phyloP scores from a whole-genome alignment of 2,797 vertebrate genomes.

The Schizothorax lantsangensis region DNA sequence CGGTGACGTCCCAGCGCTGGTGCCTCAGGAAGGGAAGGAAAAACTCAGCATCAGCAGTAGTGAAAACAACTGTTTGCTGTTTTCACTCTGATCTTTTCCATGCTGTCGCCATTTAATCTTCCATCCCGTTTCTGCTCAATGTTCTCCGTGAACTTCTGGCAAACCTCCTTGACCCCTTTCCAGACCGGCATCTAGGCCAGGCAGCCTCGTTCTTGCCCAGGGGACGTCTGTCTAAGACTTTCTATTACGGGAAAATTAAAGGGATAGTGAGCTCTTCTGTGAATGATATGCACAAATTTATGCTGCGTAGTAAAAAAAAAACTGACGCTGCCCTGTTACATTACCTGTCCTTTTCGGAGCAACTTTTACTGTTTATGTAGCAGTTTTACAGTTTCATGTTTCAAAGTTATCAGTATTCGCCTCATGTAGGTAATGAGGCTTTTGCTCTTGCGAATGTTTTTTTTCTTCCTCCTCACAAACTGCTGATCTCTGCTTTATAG shows the following conservation, averaged over 20 bases:
- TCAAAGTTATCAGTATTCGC: neutral
- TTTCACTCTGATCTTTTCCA: slow-evolving; percentile 30
- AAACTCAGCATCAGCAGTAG: slow-evolving; percentile 34
- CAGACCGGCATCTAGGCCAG: slow-evolving; percentile 66
- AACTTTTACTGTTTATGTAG: slow-evolving; percentile 15
- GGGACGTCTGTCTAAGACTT: slow-evolving; percentile 56
- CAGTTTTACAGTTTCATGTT: neutral
- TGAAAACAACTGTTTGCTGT: slow-evolving; percentile 7
- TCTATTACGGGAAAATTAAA: slow-evolving; percentile 64
- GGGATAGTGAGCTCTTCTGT: slow-evolving; percentile 47
- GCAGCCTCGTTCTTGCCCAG: slow-evolving; percentile 48
- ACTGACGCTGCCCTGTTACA: neutral
- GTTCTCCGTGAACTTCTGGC: slow-evolving; percentile 52
- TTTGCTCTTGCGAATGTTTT: neutral
- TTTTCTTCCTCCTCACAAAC: neutral
- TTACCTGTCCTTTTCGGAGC: slow-evolving; percentile 6
- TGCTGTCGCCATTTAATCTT: slow-evolving; percentile 4
- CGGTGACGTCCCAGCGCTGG: neutral
- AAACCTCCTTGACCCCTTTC: slow-evolving; percentile 67
- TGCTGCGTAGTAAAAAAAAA: slow-evolving; percentile 46
- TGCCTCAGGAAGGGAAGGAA: neutral
- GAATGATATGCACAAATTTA: slow-evolving; percentile 31
- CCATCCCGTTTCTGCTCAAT: slow-evolving; percentile 9
- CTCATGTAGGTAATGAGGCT: neutral
- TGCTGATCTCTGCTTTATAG: neutral